These are phyloP conservation scores for Danaus plexippus DNA, from an alignment of 1,140 invertebrate species.

Conservation along the genomic window DNA sequence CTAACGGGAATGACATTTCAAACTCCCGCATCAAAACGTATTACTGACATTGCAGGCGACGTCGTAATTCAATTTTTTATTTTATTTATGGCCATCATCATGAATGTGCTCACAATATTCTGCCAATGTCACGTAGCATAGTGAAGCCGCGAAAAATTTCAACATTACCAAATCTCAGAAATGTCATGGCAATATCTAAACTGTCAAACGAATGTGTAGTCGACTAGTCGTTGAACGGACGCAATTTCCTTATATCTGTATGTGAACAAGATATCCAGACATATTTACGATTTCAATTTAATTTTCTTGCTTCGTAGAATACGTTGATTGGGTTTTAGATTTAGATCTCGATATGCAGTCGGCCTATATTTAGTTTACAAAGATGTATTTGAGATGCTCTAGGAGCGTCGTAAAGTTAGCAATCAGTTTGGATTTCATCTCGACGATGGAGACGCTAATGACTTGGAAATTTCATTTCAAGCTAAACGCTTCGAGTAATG, in stretches of 20 bases:
- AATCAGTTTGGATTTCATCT: conserved; percentile 54
- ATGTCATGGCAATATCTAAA: too few species aligned
- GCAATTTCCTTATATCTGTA: conserved; percentile 23
- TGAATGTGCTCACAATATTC: too few species aligned
- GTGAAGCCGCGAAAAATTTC: too few species aligned
- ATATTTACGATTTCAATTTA: conserved; percentile 21
- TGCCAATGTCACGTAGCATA: too few species aligned
- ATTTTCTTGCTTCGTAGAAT: conserved; percentile 26
- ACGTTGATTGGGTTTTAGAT: conserved; percentile 35
- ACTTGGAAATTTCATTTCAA: conserved; percentile 31
- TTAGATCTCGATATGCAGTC: conserved; percentile 25
- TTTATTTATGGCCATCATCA: too few species aligned
- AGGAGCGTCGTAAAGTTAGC: conserved; percentile 26
- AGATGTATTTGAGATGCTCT: conserved; percentile 30
- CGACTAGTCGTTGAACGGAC: conserved; percentile 12
- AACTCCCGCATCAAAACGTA: too few species aligned
- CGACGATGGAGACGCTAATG: conserved; percentile 37
- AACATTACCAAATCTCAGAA: too few species aligned
- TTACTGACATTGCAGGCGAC: too few species aligned
- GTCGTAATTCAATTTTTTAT: too few species aligned
- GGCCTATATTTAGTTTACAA: conserved; percentile 34
- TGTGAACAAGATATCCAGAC: conserved; percentile 10
- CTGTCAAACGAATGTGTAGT: too few species aligned
- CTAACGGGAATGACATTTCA: conserved; percentile 40
- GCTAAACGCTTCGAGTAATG: background rate